Conservation (phyloP, 1,140 invertebrate genomes). For the Diploscapter pachys region DNA sequence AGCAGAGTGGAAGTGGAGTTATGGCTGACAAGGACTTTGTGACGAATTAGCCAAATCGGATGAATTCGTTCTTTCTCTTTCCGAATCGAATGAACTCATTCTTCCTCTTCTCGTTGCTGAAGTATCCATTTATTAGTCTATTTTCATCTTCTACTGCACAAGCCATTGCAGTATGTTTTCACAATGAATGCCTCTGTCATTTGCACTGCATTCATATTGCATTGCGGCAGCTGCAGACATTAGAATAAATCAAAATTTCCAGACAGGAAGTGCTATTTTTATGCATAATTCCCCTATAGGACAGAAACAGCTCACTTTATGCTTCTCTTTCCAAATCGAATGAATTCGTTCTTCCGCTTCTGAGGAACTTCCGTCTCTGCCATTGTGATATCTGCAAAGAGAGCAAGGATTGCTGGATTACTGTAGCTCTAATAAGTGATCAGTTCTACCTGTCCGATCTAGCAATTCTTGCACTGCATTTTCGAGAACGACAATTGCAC, state of each 20-base stretch:
- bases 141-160: too few relatives aligned
- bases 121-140: neutral
- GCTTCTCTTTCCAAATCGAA: constrained; percentile 31
- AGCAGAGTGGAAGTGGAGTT: too few relatives aligned
- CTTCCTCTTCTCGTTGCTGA: constrained; percentile 32
- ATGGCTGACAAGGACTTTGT: too few relatives aligned
- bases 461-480: constrained; percentile 23
- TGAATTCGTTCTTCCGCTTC: constrained; percentile 37
- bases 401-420: neutral
- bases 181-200: too few relatives aligned
- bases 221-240: neutral
- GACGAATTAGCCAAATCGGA: constrained; percentile 26
- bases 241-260: neutral
- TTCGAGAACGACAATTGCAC: constrained; percentile 16
- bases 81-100: constrained; percentile 45
- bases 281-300: neutral
- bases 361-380: constrained; percentile 17
- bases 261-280: too few relatives aligned
- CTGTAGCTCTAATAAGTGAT: neutral
- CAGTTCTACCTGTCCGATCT: constrained; percentile 9
- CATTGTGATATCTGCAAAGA: constrained; percentile 13
- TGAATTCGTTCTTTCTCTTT: constrained; percentile 43
- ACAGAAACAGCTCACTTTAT: constrained; percentile 9
- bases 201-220: too few relatives aligned
- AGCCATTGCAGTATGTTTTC: too few relatives aligned